Percentiles rank a stretch among this genome's conserved stretches.
Conservation (phyloP, 2,888 invertebrate genomes). For the Abrostola tripartita region DNA sequence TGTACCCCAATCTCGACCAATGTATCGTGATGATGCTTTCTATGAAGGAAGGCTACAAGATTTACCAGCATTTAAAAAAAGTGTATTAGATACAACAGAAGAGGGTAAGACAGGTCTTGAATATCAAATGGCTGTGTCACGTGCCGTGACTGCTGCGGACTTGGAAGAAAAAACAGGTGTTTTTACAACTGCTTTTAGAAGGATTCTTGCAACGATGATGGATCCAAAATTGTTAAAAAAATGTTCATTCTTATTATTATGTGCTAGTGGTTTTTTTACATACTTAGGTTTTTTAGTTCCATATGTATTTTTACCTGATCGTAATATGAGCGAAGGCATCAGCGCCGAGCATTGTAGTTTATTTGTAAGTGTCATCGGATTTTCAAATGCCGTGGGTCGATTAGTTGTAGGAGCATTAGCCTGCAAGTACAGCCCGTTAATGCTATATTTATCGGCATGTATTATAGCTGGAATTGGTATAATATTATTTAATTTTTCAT, state of each 20-base stretch:
- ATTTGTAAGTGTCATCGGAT: conserved; percentile 78
- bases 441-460: conserved; percentile 60
- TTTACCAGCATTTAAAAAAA: conserved; percentile 78
- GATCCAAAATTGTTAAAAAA: conserved; percentile 75
- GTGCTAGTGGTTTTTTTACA: conserved; percentile 69
- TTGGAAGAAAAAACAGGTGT: conserved; percentile 75
- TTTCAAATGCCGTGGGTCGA: conserved; percentile 75
- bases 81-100: conserved; percentile 64
- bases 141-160: conserved; percentile 78
- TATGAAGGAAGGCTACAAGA: conserved; percentile 76
- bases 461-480: conserved; percentile 69
- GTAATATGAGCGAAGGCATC: conserved; percentile 71
- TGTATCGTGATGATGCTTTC: conserved; percentile 84
- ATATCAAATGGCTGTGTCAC: conserved; percentile 82
- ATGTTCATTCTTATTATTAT: conserved; percentile 71
- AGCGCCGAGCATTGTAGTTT: conserved; percentile 67
- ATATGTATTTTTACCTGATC: conserved; percentile 75
- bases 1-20: conserved; percentile 74
- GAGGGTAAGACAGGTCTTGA: conserved; percentile 78
- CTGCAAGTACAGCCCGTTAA: conserved; percentile 70
- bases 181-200: conserved; percentile 78
- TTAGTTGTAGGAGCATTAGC: conserved; percentile 71
- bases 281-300: conserved; percentile 79
- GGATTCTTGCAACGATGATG: conserved; percentile 83
- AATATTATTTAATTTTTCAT: conserved; percentile 71